Conservation (phyloP, 2,113 vertebrate genomes). For the Pogonocichla stellata region DNA sequence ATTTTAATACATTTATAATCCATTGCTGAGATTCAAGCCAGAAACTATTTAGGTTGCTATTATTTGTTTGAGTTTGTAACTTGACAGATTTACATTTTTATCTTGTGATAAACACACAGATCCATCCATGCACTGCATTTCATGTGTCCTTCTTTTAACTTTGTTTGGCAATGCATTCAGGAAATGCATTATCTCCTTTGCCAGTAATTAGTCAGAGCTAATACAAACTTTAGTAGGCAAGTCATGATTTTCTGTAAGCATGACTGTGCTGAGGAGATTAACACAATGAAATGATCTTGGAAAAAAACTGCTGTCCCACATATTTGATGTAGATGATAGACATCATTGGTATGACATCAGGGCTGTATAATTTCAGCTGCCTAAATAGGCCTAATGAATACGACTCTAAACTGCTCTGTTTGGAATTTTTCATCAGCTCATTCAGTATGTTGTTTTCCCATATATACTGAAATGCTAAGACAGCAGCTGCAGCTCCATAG, state of each 20-base stretch:
- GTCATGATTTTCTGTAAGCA: not conserved
- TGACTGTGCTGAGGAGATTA: conserved; percentile 20
- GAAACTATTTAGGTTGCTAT: not conserved
- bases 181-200: conserved; percentile 23
- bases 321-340: not conserved
- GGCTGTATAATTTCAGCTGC: not conserved
- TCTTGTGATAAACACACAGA: not conserved
- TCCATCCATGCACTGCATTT: not conserved
- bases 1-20: not conserved
- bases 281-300: not conserved
- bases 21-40: not conserved
- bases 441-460: not conserved
- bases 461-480: conserved; percentile 12
- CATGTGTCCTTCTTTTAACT: not conserved
- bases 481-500: not conserved
- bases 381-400: conserved; percentile 5
- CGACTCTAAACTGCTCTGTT: not conserved
- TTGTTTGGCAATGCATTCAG: conserved; percentile 11
- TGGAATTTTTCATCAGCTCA: conserved; percentile 1
- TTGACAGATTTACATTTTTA: conserved; percentile 16
- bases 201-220: conserved; percentile 56
- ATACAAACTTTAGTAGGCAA: conserved; percentile 27
- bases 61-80: conserved; percentile 12
- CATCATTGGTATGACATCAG: not conserved
- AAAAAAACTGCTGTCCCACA: not conserved